phyloP scores from a whole-genome alignment of 2,797 vertebrate species.

The Sebastes steindachneri region DNA sequence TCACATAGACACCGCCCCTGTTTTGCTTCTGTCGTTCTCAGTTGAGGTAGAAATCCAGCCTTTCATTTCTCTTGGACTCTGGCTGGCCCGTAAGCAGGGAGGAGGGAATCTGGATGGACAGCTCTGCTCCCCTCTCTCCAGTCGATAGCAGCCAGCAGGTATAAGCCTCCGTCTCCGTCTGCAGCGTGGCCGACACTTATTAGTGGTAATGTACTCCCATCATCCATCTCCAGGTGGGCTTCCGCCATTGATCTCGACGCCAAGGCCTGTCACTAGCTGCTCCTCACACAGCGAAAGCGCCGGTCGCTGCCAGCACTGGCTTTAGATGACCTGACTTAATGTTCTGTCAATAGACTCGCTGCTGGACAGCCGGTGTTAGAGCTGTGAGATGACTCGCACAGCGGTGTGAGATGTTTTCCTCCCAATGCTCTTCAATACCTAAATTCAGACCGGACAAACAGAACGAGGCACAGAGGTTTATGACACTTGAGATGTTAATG shows the following conservation, averaged over 20 bases:
- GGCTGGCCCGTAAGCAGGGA: slow-evolving; percentile 9
- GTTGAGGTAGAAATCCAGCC: not conserved
- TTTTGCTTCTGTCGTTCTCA: slow-evolving; percentile 6
- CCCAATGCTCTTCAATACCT: not conserved
- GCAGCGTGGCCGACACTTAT: slow-evolving; percentile 71
- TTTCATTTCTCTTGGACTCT: slow-evolving; percentile 30
- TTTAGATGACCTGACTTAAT: slow-evolving; percentile 35
- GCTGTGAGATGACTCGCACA: slow-evolving; percentile 7
- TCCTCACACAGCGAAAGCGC: slow-evolving; percentile 24
- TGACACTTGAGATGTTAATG: not conserved
- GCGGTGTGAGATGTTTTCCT: slow-evolving; percentile 17
- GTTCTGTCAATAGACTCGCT: slow-evolving; percentile 56
- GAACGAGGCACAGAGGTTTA: not conserved
- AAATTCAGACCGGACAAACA: slow-evolving; percentile 11
- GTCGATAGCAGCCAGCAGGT: slow-evolving; percentile 77
- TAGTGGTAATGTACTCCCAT: slow-evolving; percentile 75
- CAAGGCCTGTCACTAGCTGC: slow-evolving; percentile 52
- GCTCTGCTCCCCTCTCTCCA: slow-evolving; percentile 41
- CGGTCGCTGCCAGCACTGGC: slow-evolving; percentile 41
- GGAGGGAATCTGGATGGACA: slow-evolving; percentile 52
- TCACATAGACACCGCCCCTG: not conserved
- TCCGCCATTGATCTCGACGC: slow-evolving; percentile 72
- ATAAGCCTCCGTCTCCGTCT: slow-evolving; percentile 48
- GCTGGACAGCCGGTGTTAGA: slow-evolving; percentile 4
- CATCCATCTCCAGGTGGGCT: slow-evolving; percentile 80